These are phyloP conservation scores for Zhengitettix transpicula DNA, from an alignment of 2,888 invertebrate species.

Conservation along the genomic window DNA sequence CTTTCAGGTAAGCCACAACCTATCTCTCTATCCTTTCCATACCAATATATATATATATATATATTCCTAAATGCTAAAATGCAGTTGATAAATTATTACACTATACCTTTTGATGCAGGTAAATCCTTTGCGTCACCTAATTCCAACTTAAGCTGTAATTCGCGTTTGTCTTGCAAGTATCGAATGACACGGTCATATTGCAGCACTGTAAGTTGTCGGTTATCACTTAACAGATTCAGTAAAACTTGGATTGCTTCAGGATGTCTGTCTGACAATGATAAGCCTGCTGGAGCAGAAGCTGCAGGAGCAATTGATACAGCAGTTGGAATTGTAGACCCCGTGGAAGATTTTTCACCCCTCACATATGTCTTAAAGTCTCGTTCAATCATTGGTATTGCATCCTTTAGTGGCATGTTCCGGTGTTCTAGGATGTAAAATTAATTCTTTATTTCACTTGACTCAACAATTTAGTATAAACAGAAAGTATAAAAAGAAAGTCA, in stretches of 20 bases:
- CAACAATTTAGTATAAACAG: too few relatives aligned
- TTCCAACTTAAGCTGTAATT: conserved; percentile 58
- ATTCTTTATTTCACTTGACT: too few relatives aligned
- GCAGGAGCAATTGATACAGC: conserved; percentile 7
- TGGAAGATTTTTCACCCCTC: conserved; percentile 27
- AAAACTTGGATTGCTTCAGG: conserved; percentile 45
- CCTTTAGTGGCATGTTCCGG: conserved; percentile 89
- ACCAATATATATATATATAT: too few relatives aligned
- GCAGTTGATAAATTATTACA: too few relatives aligned
- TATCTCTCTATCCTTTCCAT: too few relatives aligned
- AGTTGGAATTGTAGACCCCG: neutral
- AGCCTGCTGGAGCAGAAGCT: conserved; percentile 1
- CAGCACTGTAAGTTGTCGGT: conserved; percentile 53
- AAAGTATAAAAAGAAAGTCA: too few relatives aligned
- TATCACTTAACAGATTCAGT: conserved; percentile 67
- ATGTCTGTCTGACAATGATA: conserved; percentile 28
- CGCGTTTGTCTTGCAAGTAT: conserved; percentile 55
- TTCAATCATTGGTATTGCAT: conserved; percentile 63
- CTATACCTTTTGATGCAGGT: neutral
- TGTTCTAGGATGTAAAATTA: conserved; percentile 44
- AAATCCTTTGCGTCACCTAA: conserved; percentile 45
- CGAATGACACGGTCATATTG: conserved; percentile 64
- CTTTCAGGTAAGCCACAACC: too few relatives aligned
- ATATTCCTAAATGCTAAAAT: too few relatives aligned
- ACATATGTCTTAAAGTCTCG: conserved; percentile 50